Evolutionary conservation across 2,113 vertebrate genomes (phyloP).

Genomic region (Pituophis catenifer): DNA sequence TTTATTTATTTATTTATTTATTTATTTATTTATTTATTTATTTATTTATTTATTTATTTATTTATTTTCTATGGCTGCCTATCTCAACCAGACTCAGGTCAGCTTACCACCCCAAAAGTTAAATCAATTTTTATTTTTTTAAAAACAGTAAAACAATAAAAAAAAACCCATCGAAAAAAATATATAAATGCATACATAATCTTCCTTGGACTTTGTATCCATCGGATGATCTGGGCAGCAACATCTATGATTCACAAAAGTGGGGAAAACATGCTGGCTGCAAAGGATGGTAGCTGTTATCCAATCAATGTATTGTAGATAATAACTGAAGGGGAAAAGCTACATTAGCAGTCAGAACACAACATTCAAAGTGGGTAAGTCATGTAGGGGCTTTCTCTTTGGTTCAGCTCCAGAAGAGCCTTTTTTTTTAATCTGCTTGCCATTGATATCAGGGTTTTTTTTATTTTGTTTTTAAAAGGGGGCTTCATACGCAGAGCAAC

Average conservation of each 20-base stretch:
- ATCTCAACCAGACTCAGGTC: not conserved
- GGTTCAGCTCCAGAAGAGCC: not conserved
- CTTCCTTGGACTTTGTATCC: not conserved
- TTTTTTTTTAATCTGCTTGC: not conserved
- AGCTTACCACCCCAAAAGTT: not conserved
- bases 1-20: too few species aligned
- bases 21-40: too few species aligned
- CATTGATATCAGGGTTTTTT: not conserved
- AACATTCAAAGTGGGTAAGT: not conserved
- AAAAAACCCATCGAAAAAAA: not conserved
- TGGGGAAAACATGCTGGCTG: not conserved
- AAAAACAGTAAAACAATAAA: not conserved
- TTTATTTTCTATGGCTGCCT: not conserved
- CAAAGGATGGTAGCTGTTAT: not conserved
- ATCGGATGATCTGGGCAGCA: not conserved
- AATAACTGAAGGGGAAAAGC: not conserved
- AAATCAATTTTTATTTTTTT: not conserved
- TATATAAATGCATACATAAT: not conserved
- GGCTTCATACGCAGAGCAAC: not conserved
- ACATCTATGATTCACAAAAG: not conserved
- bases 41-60: too few species aligned
- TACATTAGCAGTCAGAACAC: not conserved
- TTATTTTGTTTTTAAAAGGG: not conserved
- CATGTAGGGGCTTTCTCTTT: not conserved
- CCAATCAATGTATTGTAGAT: not conserved